phyloP scores from a whole-genome alignment of 1,140 invertebrate species.

The Leucophenga varia region DNA sequence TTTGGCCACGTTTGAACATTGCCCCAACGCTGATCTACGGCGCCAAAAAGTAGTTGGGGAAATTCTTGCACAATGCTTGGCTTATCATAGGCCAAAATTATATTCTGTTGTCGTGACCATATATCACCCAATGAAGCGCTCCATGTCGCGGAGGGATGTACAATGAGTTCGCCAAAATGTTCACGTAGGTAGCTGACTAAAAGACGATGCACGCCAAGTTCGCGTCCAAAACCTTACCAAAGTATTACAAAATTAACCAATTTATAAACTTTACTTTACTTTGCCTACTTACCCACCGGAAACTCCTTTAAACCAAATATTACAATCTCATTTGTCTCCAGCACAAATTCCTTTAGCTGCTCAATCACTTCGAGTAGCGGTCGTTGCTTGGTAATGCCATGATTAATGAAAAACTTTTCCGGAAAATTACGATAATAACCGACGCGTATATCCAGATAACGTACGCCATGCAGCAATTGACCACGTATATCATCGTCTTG shows the following conservation, averaged over 20 bases:
- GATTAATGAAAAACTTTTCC: conserved; percentile 61
- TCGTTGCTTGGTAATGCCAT: conserved; percentile 59
- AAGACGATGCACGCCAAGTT: conserved; percentile 57
- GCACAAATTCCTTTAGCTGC: conserved; percentile 61
- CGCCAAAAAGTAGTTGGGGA: conserved; percentile 35
- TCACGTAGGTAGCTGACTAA: conserved; percentile 58
- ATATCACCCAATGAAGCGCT: conserved; percentile 57
- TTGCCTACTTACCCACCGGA: conserved; percentile 59
- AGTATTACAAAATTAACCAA: not conserved
- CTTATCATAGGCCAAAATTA: conserved; percentile 64
- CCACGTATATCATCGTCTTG: conserved; percentile 64
- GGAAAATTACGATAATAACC: conserved; percentile 57
- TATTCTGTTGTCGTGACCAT: conserved; percentile 59
- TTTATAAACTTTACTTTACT: too few relatives aligned
- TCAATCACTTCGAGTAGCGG: conserved; percentile 59
- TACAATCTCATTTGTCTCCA: conserved; percentile 65
- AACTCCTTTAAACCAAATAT: conserved; percentile 68
- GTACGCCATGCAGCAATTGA: conserved; percentile 62
- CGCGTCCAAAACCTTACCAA: conserved; percentile 56
- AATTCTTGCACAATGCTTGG: conserved; percentile 40
- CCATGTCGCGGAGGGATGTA: conserved; percentile 58
- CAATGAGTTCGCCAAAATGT: conserved; percentile 58
- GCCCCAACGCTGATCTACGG: conserved; percentile 63
- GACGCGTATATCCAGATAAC: conserved; percentile 65
- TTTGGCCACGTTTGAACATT: conserved; percentile 59